Evolutionary conservation across 2,113 vertebrate genomes (phyloP), one percentile per base, ranked within the genome.

Genomic region (Cryptotis parvus): DNA sequence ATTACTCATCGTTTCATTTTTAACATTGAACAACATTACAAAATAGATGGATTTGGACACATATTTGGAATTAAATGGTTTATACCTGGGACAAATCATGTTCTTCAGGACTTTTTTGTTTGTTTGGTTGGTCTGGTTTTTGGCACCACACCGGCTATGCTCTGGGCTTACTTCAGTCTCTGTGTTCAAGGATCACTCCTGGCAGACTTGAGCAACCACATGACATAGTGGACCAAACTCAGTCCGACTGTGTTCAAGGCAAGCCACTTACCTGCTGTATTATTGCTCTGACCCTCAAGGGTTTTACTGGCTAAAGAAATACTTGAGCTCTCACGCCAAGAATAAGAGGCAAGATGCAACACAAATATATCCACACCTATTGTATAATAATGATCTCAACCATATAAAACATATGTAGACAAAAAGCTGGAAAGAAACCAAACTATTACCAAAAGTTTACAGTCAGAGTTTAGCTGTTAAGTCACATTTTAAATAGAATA

Each of bases 271-370:
- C 45, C 45, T 49, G 45, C 45, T 6, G 5, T 10, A 10, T 49
- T 49, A 49, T 49, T 49, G 45, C 45, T 49, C 9, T 49, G 45
- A 49, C 45, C 45, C 45, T 89, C 5, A 24, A 58, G 55, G 58
- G 45, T 93, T 72, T 93, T 80, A 73, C 68, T 90, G 66, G 86
- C 58, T 73, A 82, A 55, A 45, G 87, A 91, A 85, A 78, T 69
- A 2, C 20, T 81, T 65, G 2, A 81, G 9, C 58, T 88, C 31
- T 91, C 33, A 61, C 33, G 22, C 88, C 43, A 84, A 73, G 39
- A 86, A 65, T 84, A 39, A 87, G 87, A 80, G 87, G 12, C 6
- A 77, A 90, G n/a, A 65, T 41, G 73, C 20, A 65, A 20, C 27
- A 27, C 1, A 39, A 26, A 26, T 12, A 63, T 3, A 58, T 12